Evolutionary conservation across 2,113 vertebrate genomes (phyloP).

Genomic region (Anser brachyrhynchus): DNA sequence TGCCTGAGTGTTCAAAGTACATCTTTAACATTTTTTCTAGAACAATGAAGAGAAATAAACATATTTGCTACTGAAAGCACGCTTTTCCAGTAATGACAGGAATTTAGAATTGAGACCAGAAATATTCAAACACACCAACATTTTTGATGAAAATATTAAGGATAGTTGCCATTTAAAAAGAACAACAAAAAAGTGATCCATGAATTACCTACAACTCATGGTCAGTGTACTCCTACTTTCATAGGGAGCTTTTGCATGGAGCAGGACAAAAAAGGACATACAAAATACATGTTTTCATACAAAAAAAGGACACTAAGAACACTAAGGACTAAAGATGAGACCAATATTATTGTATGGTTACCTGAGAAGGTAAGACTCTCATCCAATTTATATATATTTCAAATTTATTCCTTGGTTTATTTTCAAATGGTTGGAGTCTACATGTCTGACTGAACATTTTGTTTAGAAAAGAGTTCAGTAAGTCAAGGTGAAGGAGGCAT

Average conservation of each 20-base stretch:
- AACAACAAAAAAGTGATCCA: not conserved
- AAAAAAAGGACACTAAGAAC: not conserved
- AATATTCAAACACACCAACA: not conserved
- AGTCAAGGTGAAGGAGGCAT: not conserved
- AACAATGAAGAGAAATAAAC: not conserved
- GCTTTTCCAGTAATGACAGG: not conserved
- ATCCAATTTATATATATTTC: not conserved
- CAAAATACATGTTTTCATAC: not conserved
- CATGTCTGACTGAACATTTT: not conserved
- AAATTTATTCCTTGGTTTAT: not conserved
- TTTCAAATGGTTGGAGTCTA: not conserved
- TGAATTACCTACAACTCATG: not conserved
- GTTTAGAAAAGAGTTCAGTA: constrained; percentile 1
- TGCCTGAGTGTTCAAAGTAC: not conserved
- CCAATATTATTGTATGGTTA: not conserved
- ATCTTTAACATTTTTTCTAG: not conserved
- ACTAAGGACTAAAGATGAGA: not conserved
- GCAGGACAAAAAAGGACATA: not conserved
- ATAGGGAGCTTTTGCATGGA: not conserved
- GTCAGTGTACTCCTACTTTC: not conserved
- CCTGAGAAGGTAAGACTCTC: not conserved
- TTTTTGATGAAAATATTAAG: not conserved
- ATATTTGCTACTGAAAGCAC: not conserved
- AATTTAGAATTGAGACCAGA: not conserved
- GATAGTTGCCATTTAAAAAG: not conserved